Percentiles rank a stretch among this genome's conserved stretches.
phyloP scores from a whole-genome alignment of 2,113 vertebrate genomes.

The Sigmodon hispidus region DNA sequence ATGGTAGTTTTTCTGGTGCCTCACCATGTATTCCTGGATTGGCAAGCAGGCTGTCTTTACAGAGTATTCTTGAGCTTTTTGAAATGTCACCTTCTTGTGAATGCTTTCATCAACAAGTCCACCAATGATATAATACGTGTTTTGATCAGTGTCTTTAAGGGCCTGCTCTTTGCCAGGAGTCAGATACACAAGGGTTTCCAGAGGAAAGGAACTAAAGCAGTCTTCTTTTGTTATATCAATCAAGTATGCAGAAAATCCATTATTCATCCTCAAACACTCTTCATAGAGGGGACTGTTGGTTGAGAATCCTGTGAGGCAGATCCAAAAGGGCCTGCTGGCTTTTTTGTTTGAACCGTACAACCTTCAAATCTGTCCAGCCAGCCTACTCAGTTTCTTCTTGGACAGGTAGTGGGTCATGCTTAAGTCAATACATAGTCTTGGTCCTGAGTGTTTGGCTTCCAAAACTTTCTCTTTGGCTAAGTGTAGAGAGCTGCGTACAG shows the following conservation, averaged over 20 bases:
- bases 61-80: constrained; percentile 86
- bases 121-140: too few species aligned
- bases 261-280: constrained; percentile 95
- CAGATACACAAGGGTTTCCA: too few species aligned
- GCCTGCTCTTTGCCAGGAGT: too few species aligned
- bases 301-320: constrained; percentile 89
- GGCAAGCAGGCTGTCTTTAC: constrained; percentile 90
- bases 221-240: too few species aligned
- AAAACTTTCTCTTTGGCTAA: constrained; percentile 89
- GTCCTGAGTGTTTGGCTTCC: constrained; percentile 87
- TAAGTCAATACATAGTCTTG: constrained; percentile 91
- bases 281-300: constrained; percentile 87
- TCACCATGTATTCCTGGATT: constrained; percentile 94
- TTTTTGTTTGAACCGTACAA: constrained; percentile 95
- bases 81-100: constrained; percentile 94
- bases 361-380: constrained; percentile 93
- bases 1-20: constrained; percentile 91
- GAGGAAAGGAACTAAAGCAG: too few species aligned
- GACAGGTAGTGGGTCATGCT: constrained; percentile 92
- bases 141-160: too few species aligned
- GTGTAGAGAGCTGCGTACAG: too few species aligned
- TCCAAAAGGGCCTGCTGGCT: constrained; percentile 89
- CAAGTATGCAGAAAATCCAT: constrained; percentile 91
- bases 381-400: constrained; percentile 92
- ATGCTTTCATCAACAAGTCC: too few species aligned